phyloP scores from a whole-genome alignment of 1,140 invertebrate species.

The Sycophila sp. region DNA sequence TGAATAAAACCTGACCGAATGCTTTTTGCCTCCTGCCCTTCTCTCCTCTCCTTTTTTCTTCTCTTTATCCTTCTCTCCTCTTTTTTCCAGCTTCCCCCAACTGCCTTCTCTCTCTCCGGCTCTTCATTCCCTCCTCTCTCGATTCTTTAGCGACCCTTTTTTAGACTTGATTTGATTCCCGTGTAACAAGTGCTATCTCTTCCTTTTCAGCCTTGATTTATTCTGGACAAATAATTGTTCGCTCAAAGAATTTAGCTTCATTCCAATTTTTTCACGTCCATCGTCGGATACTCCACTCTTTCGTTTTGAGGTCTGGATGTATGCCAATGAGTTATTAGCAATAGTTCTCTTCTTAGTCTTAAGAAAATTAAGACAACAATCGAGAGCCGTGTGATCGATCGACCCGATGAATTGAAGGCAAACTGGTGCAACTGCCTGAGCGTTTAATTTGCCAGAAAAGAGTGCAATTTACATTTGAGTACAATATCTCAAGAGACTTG shows the following conservation, averaged over 20 bases:
- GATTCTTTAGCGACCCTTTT: constrained; percentile 26
- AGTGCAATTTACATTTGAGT: constrained; percentile 28
- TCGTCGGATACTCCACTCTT: no score
- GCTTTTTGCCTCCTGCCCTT: constrained; percentile 26
- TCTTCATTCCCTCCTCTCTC: neutral
- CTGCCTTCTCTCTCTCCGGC: neutral
- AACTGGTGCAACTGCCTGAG: no score
- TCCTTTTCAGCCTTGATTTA: constrained; percentile 5
- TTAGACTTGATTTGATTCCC: constrained; percentile 14
- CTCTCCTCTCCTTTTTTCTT: neutral
- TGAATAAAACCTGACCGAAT: constrained; percentile 36
- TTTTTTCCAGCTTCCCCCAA: no score
- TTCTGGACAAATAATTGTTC: constrained; percentile 32
- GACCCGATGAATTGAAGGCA: no score
- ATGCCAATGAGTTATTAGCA: no score
- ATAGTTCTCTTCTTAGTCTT: no score
- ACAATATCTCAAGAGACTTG: constrained; percentile 1
- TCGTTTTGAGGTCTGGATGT: no score
- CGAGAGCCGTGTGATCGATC: no score
- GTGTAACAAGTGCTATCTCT: constrained; percentile 21
- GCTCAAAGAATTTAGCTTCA: neutral
- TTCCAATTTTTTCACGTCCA: neutral
- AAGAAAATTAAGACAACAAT: no score
- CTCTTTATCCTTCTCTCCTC: neutral
- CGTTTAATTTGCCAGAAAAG: constrained; percentile 4